Evolutionary conservation across 2,888 invertebrate genomes (phyloP).

Genomic region (Schrankia costaestrigalis): DNA sequence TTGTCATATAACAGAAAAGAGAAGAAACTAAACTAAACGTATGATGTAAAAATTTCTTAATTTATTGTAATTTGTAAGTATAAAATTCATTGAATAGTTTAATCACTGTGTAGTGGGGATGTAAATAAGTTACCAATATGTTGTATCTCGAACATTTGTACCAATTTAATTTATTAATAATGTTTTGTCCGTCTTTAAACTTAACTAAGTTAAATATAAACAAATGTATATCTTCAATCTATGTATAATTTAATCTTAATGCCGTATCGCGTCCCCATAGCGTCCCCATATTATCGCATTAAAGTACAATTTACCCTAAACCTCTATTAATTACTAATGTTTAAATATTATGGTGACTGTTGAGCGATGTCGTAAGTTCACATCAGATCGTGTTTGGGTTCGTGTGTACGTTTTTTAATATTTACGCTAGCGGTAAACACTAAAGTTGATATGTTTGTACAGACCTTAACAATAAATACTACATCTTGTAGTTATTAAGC

Average conservation of each 20-base stretch:
- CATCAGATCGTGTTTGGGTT: conserved; percentile 39
- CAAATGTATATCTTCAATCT: background rate
- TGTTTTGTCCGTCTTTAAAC: too few species aligned
- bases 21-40: too few species aligned
- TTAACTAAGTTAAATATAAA: too few species aligned
- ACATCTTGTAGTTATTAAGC: conserved; percentile 76
- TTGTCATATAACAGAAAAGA: too few species aligned
- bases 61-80: too few species aligned
- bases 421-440: conserved; percentile 60
- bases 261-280: conserved; percentile 23
- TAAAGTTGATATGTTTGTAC: conserved; percentile 73
- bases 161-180: too few species aligned
- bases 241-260: background rate
- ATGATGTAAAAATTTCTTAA: too few species aligned
- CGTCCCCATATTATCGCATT: conserved; percentile 40
- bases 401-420: conserved; percentile 45
- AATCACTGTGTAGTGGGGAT: too few species aligned
- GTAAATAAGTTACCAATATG: too few species aligned
- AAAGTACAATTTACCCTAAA: conserved; percentile 66
- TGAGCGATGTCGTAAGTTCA: conserved; percentile 51
- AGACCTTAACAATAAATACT: conserved; percentile 71
- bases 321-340: conserved; percentile 43
- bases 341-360: conserved; percentile 46
- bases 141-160: too few species aligned
- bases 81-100: too few species aligned